These are phyloP conservation scores for Saccostrea echinata DNA, from an alignment of 1,140 invertebrate species.

Conservation along the genomic window DNA sequence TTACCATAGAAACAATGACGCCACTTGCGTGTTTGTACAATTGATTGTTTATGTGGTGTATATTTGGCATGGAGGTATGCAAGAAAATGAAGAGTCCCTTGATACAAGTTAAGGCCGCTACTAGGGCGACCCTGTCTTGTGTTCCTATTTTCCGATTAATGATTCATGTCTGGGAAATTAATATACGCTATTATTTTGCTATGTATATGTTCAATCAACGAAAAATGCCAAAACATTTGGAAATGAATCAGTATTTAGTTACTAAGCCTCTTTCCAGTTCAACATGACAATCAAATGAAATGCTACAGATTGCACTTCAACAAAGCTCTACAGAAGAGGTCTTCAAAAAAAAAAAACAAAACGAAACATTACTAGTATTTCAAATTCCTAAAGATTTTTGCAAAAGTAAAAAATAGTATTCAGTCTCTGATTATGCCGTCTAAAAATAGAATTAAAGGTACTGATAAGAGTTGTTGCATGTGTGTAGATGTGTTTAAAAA, in stretches of 20 bases:
- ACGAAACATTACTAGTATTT: too few species aligned
- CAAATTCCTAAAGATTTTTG: background rate
- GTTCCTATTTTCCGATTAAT: background rate
- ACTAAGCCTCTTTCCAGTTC: background rate
- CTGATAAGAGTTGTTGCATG: background rate
- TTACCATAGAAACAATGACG: slow-evolving; percentile 38
- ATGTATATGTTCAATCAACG: slow-evolving; percentile 21
- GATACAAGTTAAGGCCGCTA: background rate
- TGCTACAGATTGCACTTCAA: background rate
- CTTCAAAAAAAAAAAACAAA: too few species aligned
- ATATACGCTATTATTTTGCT: slow-evolving; percentile 20
- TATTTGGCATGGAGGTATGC: slow-evolving; percentile 1
- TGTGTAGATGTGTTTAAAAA: background rate
- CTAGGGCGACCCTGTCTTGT: background rate
- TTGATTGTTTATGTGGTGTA: slow-evolving; percentile 7
- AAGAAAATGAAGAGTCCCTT: slow-evolving; percentile 28
- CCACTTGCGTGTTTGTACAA: slow-evolving; percentile 28
- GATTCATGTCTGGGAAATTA: slow-evolving; percentile 33
- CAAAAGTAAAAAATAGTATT: background rate
- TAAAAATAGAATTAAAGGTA: background rate
- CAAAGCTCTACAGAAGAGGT: too few species aligned
- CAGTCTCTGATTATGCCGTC: background rate
- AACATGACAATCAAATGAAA: background rate
- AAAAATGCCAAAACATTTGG: slow-evolving; percentile 11
- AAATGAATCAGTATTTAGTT: background rate